Conservation (phyloP, 2,888 invertebrate species). For the Eristalis tenax region DNA sequence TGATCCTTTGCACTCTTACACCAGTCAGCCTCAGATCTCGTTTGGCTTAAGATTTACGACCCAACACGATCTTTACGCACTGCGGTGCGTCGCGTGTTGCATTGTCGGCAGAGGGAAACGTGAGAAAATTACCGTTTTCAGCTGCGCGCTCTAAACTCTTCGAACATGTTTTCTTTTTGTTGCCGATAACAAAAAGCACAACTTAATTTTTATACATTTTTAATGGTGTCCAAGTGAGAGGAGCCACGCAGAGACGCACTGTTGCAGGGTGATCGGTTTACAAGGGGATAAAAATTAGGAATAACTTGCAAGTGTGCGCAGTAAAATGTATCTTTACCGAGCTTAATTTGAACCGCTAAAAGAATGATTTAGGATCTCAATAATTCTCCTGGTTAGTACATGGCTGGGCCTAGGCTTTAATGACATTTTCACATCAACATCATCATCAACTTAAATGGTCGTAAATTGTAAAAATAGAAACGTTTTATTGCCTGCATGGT, state of each 20-base stretch:
- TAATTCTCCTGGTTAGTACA: constrained; percentile 47
- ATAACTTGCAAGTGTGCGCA: constrained; percentile 55
- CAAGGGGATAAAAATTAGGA: constrained; percentile 28
- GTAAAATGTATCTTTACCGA: constrained; percentile 39
- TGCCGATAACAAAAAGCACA: constrained; percentile 18
- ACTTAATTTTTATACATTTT: constrained; percentile 48
- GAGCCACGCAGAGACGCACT: constrained; percentile 16
- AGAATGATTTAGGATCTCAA: constrained; percentile 57
- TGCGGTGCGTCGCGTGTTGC: neutral
- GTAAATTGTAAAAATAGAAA: constrained; percentile 67
- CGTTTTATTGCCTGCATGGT: constrained; percentile 38
- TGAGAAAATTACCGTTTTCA: constrained; percentile 33
- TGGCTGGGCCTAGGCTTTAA: constrained; percentile 52
- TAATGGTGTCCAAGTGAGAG: constrained; percentile 34
- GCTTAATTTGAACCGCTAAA: constrained; percentile 30
- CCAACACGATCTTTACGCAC: constrained; percentile 8
- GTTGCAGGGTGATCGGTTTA: constrained; percentile 35
- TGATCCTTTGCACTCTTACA: constrained; percentile 22
- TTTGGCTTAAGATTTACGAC: constrained; percentile 41
- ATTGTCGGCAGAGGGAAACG: constrained; percentile 8
- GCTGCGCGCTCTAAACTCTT: constrained; percentile 41
- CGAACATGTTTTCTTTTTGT: neutral
- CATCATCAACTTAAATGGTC: constrained; percentile 65
- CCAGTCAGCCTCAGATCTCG: constrained; percentile 7
- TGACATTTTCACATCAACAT: constrained; percentile 65